Percentiles rank a stretch among this genome's conserved stretches.
These are phyloP conservation scores for Acipenser oxyrinchus DNA, from an alignment of 2,797 vertebrate species.

Conservation along the genomic window DNA sequence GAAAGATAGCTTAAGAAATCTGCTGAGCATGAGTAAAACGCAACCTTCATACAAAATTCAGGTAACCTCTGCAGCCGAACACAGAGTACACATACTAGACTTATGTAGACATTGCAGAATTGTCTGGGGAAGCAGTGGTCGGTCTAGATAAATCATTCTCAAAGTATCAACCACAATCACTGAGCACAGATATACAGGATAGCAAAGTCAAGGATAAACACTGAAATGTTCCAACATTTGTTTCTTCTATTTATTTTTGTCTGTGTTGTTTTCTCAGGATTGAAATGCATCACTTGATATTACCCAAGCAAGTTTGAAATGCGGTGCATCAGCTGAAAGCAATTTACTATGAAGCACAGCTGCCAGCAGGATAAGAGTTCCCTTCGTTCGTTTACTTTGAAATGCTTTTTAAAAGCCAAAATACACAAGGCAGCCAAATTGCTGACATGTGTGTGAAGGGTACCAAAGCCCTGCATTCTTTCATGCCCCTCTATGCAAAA, in stretches of 20 bases:
- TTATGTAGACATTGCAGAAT: background rate
- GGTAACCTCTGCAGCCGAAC: no score
- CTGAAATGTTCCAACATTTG: conserved; percentile 60
- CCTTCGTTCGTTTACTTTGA: conserved; percentile 91
- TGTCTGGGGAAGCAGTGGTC: background rate
- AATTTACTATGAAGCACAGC: conserved; percentile 82
- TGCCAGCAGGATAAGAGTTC: conserved; percentile 87
- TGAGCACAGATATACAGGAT: background rate
- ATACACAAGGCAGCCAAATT: conserved; percentile 95
- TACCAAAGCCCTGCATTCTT: conserved; percentile 82
- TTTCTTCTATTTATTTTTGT: conserved; percentile 66
- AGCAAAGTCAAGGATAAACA: conserved; percentile 32
- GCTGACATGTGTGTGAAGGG: conserved; percentile 88
- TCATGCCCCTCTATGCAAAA: conserved; percentile 84
- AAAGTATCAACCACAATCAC: background rate
- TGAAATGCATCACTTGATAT: conserved; percentile 78
- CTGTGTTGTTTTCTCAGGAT: conserved; percentile 70
- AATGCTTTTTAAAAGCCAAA: conserved; percentile 90
- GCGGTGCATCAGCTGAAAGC: conserved; percentile 87
- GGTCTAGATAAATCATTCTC: background rate
- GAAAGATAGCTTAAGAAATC: no score
- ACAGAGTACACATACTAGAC: background rate
- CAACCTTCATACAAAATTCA: no score
- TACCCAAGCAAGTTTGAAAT: conserved; percentile 83
- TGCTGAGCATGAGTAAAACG: no score